Evolutionary conservation across 2,113 vertebrate species (phyloP).

Genomic region (Genyomyrus donnyi): DNA sequence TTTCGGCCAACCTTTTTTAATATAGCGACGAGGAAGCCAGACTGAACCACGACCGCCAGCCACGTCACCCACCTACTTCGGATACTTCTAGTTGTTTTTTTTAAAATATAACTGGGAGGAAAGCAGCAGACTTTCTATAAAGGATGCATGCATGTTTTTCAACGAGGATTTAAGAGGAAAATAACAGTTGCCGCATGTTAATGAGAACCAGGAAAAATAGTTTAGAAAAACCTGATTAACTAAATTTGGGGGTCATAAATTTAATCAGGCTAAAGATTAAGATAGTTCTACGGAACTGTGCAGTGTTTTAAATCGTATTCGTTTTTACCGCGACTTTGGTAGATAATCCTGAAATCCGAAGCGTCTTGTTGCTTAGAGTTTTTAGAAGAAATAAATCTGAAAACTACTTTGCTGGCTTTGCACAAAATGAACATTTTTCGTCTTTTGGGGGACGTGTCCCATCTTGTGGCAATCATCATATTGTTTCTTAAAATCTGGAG

Average conservation of each 20-base stretch:
- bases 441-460: constrained; percentile 85
- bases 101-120: background rate
- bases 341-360: background rate
- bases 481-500: constrained; percentile 84
- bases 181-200: background rate
- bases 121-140: background rate
- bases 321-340: background rate
- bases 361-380: background rate
- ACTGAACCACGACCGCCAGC: background rate
- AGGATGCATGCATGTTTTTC: background rate
- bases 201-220: background rate
- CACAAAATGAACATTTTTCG: constrained; percentile 88
- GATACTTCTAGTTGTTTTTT: background rate
- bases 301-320: background rate
- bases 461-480: constrained; percentile 88
- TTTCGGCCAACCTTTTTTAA: background rate
- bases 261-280: background rate
- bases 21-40: background rate
- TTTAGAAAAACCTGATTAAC: background rate
- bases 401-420: background rate
- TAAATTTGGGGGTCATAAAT: background rate
- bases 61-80: constrained; percentile 13
- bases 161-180: background rate
- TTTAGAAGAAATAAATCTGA: background rate
- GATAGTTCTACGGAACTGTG: background rate